Evolutionary conservation across 53 echinoderm and acorn worm genomes (phyloP).

Genomic region (Henricia sp.): DNA sequence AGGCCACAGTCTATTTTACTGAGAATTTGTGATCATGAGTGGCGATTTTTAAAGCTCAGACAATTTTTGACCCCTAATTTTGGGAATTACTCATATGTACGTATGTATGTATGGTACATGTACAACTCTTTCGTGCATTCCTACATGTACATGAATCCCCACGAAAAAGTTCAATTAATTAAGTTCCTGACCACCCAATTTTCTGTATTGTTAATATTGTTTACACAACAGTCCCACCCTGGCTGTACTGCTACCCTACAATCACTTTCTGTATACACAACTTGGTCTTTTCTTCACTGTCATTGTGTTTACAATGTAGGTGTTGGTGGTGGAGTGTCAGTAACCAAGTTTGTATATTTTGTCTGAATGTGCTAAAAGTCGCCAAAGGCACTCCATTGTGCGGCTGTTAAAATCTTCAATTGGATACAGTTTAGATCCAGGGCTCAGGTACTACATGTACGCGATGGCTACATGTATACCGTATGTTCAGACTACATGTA

Average conservation of each 20-base stretch:
- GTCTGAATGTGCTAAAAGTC: slow-evolving; percentile 8
- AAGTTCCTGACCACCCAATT: neutral
- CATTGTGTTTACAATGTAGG: neutral
- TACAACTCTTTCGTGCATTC: no score
- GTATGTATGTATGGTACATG: no score
- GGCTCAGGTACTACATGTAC: neutral
- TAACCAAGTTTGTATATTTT: slow-evolving; percentile 49
- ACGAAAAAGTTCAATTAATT: slow-evolving; percentile 57
- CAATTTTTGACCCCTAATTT: no score
- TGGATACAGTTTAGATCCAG: neutral
- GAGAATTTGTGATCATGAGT: no score
- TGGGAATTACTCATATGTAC: no score
- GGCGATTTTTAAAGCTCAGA: no score
- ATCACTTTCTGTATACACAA: slow-evolving; percentile 44
- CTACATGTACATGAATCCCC: no score
- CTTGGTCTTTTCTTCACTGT: neutral
- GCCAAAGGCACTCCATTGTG: neutral
- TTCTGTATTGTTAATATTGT: neutral
- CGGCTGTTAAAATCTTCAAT: neutral
- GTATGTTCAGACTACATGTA: no score
- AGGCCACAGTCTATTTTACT: no score
- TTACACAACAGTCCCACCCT: neutral
- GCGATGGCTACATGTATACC: no score
- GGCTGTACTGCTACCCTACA: neutral
- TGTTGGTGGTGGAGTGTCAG: slow-evolving; percentile 6